Conservation (phyloP, 1,140 invertebrate genomes). For the Drosophila varians region DNA sequence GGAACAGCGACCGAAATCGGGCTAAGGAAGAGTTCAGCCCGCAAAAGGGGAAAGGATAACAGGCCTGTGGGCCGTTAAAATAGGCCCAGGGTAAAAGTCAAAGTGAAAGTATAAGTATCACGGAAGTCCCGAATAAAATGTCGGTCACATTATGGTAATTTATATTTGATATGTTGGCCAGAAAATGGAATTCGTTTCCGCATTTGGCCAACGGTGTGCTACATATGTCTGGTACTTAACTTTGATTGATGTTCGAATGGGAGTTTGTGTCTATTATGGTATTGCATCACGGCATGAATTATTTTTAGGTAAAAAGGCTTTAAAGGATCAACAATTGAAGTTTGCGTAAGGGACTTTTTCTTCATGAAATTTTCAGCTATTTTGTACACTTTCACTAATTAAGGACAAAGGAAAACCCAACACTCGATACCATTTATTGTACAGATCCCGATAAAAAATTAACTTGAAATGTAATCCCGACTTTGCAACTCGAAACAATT, state of each 20-base stretch:
- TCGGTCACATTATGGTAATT: conserved; percentile 60
- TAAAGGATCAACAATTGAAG: not conserved
- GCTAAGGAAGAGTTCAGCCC: conserved; percentile 1
- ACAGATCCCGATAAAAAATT: not conserved
- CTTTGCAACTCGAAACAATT: conserved; percentile 27
- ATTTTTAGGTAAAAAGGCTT: not conserved
- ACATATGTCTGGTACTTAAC: conserved; percentile 38
- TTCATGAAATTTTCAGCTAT: not conserved
- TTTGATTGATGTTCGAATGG: conserved; percentile 29
- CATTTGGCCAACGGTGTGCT: conserved; percentile 35
- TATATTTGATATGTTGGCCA: conserved; percentile 37
- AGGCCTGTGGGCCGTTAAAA: conserved; percentile 38
- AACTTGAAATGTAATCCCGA: conserved; percentile 15
- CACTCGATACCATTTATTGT: not conserved
- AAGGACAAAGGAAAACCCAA: not conserved
- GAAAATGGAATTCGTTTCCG: conserved; percentile 30
- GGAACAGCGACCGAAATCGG: conserved; percentile 6
- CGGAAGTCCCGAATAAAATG: conserved; percentile 57
- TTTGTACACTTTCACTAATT: not conserved
- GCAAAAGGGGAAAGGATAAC: conserved; percentile 18
- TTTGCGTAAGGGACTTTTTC: not conserved
- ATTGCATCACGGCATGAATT: not conserved
- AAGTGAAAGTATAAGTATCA: conserved; percentile 69
- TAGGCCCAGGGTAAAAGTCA: conserved; percentile 28
- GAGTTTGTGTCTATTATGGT: conserved; percentile 5